Conservation (phyloP, 1,140 invertebrate species). For the Phenacoccus solenopsis region DNA sequence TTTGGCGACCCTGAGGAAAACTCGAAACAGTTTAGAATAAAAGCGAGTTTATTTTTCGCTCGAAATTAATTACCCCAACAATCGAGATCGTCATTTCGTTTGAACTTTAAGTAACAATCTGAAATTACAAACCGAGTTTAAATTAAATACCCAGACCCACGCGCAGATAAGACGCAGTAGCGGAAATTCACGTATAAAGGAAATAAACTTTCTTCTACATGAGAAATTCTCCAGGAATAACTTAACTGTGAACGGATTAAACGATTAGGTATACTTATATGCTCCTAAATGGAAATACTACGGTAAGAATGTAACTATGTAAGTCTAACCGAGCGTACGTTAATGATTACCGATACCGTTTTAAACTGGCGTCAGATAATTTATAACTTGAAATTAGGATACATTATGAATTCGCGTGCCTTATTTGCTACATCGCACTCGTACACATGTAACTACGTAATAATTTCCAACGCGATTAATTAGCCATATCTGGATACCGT, state of each 20-base stretch:
- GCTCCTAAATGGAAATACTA: neutral
- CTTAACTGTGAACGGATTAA: neutral
- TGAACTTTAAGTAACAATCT: neutral
- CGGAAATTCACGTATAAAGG: neutral
- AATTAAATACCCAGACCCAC: neutral
- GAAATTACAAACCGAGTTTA: neutral
- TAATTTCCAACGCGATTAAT: too few relatives aligned
- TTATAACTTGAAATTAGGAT: neutral
- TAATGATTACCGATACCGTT: neutral
- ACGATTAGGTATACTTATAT: neutral
- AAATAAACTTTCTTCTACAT: conserved; percentile 3
- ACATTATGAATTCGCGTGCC: neutral
- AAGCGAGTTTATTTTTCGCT: neutral
- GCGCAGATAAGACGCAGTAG: neutral
- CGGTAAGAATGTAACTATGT: neutral
- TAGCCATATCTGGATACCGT: too few relatives aligned
- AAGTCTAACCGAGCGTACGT: neutral
- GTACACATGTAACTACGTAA: too few relatives aligned
- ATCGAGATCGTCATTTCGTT: neutral
- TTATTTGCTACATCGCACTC: neutral
- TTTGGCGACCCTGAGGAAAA: too few relatives aligned
- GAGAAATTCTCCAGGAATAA: neutral
- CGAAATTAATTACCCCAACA: neutral
- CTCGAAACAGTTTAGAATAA: too few relatives aligned
- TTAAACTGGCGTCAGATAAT: neutral